Evolutionary conservation across 2,888 invertebrate genomes (phyloP).

Genomic region (Caenorhabditis uteleia): DNA sequence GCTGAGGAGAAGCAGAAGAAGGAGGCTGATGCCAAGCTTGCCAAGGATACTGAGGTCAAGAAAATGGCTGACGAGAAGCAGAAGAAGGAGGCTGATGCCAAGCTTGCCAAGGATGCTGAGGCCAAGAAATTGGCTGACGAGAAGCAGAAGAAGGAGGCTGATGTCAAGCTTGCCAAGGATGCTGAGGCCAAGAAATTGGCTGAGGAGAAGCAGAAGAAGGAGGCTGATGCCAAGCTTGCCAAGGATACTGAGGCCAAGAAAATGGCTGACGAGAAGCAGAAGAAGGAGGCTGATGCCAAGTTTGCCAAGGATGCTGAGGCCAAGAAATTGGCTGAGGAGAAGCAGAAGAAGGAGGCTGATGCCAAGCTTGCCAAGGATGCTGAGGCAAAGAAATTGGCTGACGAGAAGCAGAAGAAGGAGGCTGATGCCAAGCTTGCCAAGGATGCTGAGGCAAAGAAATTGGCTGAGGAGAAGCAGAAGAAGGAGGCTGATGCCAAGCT

Average conservation of each 20-base stretch:
- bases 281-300: conserved; percentile 14
- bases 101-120: too few relatives aligned
- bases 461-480: not conserved
- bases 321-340: conserved; percentile 4
- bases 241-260: conserved; percentile 23
- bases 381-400: conserved; percentile 8
- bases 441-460: conserved; percentile 3
- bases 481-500: conserved; percentile 4
- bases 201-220: not conserved
- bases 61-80: not conserved
- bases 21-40: not conserved
- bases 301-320: conserved; percentile 24
- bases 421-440: conserved; percentile 14
- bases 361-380: not conserved
- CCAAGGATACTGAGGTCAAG: conserved; percentile 4
- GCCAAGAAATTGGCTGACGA: conserved; percentile 7
- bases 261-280: conserved; percentile 23
- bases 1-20: conserved; percentile 10
- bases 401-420: conserved; percentile 15
- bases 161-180: conserved; percentile 14
- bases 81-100: conserved; percentile 12
- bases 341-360: conserved; percentile 6
- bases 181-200: conserved; percentile 13
- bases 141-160: conserved; percentile 6
- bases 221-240: not conserved